Evolutionary conservation across 1,140 invertebrate species (phyloP).

Genomic region (Eciton burchellii): DNA sequence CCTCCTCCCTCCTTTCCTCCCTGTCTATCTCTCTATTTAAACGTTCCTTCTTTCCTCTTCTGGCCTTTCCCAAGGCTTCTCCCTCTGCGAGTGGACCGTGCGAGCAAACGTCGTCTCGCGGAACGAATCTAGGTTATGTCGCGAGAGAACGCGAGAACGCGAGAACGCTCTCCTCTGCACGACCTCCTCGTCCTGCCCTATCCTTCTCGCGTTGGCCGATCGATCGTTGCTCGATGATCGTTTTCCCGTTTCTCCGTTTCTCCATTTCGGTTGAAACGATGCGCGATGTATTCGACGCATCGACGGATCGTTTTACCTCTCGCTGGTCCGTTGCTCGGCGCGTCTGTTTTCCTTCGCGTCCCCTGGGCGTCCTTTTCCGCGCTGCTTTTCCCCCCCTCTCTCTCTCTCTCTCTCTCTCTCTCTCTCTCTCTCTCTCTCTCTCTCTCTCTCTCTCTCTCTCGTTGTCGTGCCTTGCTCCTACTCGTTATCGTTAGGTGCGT

Average conservation of each 20-base stretch:
- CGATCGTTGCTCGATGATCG: neutral
- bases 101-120: slow-evolving; percentile 6
- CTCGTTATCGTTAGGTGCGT: too few species aligned
- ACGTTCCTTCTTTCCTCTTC: too few species aligned
- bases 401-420: too few species aligned
- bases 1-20: neutral
- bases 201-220: neutral
- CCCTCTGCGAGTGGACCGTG: too few species aligned
- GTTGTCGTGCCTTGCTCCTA: neutral
- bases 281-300: slow-evolving; percentile 2
- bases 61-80: too few species aligned
- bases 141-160: slow-evolving; percentile 1
- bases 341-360: neutral
- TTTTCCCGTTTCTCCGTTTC: too few species aligned
- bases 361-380: neutral
- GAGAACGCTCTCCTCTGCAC: neutral
- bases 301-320: slow-evolving; percentile 16
- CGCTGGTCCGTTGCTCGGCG: neutral
- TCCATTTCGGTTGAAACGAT: neutral
- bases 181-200: neutral
- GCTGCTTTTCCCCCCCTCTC: slow-evolving; percentile 1
- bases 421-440: slow-evolving; percentile 20
- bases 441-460: neutral
- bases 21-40: too few species aligned
- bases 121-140: slow-evolving; percentile 68